Evolutionary conservation across 2,113 vertebrate genomes (phyloP).

Genomic region (Dipodomys merriami): DNA sequence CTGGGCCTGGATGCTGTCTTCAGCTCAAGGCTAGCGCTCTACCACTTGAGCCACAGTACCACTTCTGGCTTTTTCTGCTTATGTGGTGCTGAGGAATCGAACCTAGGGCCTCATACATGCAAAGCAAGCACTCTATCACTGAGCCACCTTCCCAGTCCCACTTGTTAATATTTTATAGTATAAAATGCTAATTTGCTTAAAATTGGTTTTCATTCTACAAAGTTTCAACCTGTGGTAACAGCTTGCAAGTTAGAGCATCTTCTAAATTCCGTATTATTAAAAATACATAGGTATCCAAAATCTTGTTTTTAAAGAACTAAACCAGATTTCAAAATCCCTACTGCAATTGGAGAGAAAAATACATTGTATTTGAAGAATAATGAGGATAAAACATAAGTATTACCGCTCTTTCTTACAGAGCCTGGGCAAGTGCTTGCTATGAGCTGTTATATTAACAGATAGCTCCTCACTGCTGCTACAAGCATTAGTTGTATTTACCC

Average conservation of each 20-base stretch:
- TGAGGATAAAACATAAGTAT: neutral
- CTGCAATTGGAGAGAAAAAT: slow-evolving; percentile 29
- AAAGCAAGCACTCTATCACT: too few relatives aligned
- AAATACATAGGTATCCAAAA: slow-evolving; percentile 1
- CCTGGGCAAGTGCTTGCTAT: neutral
- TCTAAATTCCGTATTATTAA: neutral
- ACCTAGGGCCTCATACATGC: too few relatives aligned
- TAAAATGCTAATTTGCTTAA: slow-evolving; percentile 39
- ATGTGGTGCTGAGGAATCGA: too few relatives aligned
- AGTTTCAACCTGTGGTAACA: neutral
- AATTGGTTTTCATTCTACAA: slow-evolving; percentile 20
- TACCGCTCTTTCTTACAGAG: neutral
- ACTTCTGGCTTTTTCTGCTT: too few relatives aligned
- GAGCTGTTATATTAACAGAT: neutral
- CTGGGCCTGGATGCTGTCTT: too few relatives aligned
- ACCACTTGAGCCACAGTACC: too few relatives aligned
- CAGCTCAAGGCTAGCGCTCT: too few relatives aligned
- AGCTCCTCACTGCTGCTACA: neutral
- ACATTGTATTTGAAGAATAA: neutral
- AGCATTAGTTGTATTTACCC: neutral
- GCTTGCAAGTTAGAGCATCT: neutral
- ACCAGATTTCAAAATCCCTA: slow-evolving; percentile 35
- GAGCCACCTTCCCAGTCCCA: too few relatives aligned
- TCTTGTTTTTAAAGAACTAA: slow-evolving; percentile 35
- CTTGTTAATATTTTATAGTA: slow-evolving; percentile 15